phyloP scores from a whole-genome alignment of 2,888 invertebrate species.

The Diadegma fenestrale region DNA sequence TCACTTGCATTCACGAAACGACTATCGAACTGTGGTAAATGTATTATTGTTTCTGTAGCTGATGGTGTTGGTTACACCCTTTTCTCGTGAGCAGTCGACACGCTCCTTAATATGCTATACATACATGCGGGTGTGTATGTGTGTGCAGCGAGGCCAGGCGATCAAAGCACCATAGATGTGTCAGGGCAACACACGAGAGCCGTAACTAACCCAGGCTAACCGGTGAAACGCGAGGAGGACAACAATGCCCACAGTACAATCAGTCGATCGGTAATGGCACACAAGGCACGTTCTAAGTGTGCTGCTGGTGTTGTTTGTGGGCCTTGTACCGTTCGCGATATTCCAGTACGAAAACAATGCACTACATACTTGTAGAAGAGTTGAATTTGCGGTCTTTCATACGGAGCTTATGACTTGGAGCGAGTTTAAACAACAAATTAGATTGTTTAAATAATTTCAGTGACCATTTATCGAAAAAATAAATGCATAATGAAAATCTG shows the following conservation, averaged over 20 bases:
- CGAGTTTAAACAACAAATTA: background rate
- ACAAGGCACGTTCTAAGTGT: slow-evolving; percentile 58
- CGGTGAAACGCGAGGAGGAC: slow-evolving; percentile 56
- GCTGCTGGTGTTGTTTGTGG: slow-evolving; percentile 19
- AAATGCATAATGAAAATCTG: background rate
- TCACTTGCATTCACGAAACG: background rate
- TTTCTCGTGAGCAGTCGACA: slow-evolving; percentile 7
- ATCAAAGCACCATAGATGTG: slow-evolving; percentile 38
- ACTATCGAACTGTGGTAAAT: background rate
- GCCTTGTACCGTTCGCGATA: slow-evolving; percentile 22
- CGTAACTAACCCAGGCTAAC: slow-evolving; percentile 64
- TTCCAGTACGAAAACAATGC: slow-evolving; percentile 20
- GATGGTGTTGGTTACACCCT: slow-evolving; percentile 16
- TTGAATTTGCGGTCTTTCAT: background rate
- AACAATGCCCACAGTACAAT: slow-evolving; percentile 58
- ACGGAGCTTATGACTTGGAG: background rate
- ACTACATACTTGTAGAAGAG: background rate
- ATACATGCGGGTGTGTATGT: background rate
- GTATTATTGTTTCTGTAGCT: background rate
- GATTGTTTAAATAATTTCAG: background rate
- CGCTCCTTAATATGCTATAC: slow-evolving; percentile 15
- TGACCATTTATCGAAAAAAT: background rate
- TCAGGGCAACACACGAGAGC: slow-evolving; percentile 39
- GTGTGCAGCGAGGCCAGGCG: slow-evolving; percentile 54
- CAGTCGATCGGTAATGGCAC: slow-evolving; percentile 62